phyloP scores from a whole-genome alignment of 2,888 invertebrate genomes.

The Perizoma flavofasciatum region DNA sequence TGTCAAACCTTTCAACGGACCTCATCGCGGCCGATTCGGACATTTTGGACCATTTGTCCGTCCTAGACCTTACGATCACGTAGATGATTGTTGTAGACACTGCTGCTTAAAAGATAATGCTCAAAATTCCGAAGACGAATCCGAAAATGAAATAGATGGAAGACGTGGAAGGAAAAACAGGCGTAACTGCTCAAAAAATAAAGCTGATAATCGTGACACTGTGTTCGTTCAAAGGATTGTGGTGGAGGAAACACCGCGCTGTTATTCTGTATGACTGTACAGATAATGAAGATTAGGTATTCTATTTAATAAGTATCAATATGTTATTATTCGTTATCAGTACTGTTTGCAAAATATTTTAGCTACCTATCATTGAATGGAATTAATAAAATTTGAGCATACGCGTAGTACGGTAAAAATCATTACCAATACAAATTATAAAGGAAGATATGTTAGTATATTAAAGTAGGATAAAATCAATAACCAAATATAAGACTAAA shows the following conservation, averaged over 20 bases:
- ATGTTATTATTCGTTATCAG: neutral
- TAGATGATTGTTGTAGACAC: slow-evolving; percentile 1
- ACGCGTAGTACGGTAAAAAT: neutral
- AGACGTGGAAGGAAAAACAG: slow-evolving; percentile 21
- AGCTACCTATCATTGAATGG: too few species aligned
- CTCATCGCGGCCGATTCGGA: slow-evolving; percentile 14
- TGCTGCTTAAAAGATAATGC: slow-evolving; percentile 2
- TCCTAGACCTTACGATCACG: neutral
- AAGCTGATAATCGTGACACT: slow-evolving; percentile 31
- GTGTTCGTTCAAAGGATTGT: slow-evolving; percentile 31
- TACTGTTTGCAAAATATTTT: neutral
- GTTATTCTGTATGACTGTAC: slow-evolving; percentile 29
- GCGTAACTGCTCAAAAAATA: slow-evolving; percentile 16
- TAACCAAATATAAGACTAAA: too few species aligned
- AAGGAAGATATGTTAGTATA: too few species aligned
- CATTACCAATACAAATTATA: too few species aligned
- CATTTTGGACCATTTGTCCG: slow-evolving; percentile 1
- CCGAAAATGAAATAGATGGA: slow-evolving; percentile 27
- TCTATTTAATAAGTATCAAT: neutral
- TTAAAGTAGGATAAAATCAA: too few species aligned
- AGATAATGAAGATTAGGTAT: neutral
- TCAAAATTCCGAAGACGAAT: slow-evolving; percentile 21
- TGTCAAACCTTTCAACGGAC: neutral
- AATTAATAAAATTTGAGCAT: neutral
- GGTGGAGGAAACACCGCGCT: slow-evolving; percentile 23